Evolutionary conservation across 2,888 invertebrate genomes (phyloP).

Genomic region (Himalopsyche anomala): DNA sequence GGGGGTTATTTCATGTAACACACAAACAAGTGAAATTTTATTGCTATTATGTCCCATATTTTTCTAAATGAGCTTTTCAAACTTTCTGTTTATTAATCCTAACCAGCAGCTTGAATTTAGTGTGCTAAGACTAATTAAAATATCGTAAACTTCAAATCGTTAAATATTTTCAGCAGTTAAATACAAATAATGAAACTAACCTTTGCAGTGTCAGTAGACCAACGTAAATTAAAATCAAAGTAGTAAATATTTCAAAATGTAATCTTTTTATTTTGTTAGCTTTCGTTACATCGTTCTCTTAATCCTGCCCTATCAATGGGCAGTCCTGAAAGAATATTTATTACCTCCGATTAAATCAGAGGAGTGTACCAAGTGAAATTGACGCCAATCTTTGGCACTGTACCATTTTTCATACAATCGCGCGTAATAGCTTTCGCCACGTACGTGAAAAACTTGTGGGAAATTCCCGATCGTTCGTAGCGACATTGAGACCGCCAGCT

Average conservation of each 20-base stretch:
- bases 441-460: slow-evolving; percentile 11
- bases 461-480: not conserved
- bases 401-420: slow-evolving; percentile 48
- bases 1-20: too few species aligned
- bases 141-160: too few species aligned
- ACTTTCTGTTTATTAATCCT: too few species aligned
- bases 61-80: too few species aligned
- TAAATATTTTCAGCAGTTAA: too few species aligned
- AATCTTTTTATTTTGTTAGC: not conserved
- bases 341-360: slow-evolving; percentile 56
- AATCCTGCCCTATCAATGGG: slow-evolving; percentile 41
- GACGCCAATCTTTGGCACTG: slow-evolving; percentile 59
- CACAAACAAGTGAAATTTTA: too few species aligned
- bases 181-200: not conserved
- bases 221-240: not conserved
- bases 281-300: not conserved
- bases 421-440: slow-evolving; percentile 38
- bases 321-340: slow-evolving; percentile 54
- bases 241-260: not conserved
- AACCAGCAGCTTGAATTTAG: too few species aligned
- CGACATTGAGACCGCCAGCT: not conserved
- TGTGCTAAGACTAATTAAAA: too few species aligned
- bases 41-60: too few species aligned
- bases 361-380: slow-evolving; percentile 45
- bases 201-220: not conserved